Evolutionary conservation across 1,140 invertebrate species (phyloP).

Genomic region (Scaptomyza pallida): DNA sequence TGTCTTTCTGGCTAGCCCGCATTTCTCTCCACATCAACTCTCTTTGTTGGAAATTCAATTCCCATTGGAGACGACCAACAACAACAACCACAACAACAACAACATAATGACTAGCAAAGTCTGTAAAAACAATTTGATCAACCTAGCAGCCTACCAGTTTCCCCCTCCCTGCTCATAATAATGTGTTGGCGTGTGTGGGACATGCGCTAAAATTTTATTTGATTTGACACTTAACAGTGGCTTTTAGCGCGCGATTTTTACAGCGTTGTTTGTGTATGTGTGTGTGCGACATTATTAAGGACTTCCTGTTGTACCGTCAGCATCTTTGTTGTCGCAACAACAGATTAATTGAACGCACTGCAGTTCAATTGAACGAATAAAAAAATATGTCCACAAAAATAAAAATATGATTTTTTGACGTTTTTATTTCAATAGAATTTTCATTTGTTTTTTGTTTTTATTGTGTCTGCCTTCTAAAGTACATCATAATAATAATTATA

Average conservation of each 20-base stretch:
- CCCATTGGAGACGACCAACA: constrained; percentile 26
- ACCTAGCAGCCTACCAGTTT: not conserved
- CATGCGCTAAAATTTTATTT: constrained; percentile 75
- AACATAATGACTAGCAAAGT: constrained; percentile 46
- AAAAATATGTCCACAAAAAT: constrained; percentile 5
- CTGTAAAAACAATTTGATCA: constrained; percentile 62
- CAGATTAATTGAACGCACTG: constrained; percentile 78
- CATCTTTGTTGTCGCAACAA: constrained; percentile 76
- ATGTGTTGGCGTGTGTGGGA: constrained; percentile 56
- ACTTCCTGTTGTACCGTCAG: constrained; percentile 72
- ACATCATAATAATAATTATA: constrained; percentile 48
- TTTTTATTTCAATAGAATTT: constrained; percentile 69
- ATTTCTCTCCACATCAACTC: constrained; percentile 15
- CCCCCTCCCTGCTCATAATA: constrained; percentile 6
- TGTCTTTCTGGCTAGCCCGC: constrained; percentile 23
- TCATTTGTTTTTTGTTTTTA: constrained; percentile 48
- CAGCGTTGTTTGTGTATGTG: constrained; percentile 6
- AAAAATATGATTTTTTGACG: constrained; percentile 9
- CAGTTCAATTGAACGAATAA: constrained; percentile 73
- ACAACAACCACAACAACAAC: constrained; percentile 19
- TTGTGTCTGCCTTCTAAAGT: constrained; percentile 47
- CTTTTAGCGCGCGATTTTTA: constrained; percentile 47
- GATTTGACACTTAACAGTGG: constrained; percentile 72
- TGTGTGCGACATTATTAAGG: constrained; percentile 68
- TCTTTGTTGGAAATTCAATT: constrained; percentile 2